Evolutionary conservation across 2,888 invertebrate species (phyloP), one percentile per base, ranked within the genome.

Genomic region (Pseudoips prasinana): DNA sequence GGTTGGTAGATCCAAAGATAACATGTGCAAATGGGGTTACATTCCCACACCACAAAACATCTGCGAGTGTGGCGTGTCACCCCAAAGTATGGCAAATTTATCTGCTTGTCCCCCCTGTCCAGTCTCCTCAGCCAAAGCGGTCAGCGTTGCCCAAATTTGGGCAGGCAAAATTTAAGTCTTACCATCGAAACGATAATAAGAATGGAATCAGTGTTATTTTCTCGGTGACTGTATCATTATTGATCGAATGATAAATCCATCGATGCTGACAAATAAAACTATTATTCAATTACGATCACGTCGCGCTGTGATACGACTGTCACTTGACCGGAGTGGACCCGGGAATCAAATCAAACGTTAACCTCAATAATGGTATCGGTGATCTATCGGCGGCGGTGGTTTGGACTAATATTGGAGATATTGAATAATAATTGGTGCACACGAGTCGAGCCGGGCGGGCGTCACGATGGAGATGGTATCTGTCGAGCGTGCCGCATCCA

Each of bases 361-460:
- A 78, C 76, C 75, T 67, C 70, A 71, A 74, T 75, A 68, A 68
- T 66, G 50, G 54, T 69, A 73, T 71, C 64, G 54, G 56, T 50
- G 63, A 71, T 54, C 50, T 53, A 56, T 50, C 40, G 44, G 44
- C n/a, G n/a, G 50, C 40, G 45, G 34, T 33, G 44, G 46, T 52
- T 61, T 49, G 46, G 47, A 40, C 48, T 49, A 51, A 59, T 64
- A 59, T 67, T 57, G 51, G 57, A 68, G 66, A 81, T 84, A 87
- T 87, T 85, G 85, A 85, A 85, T 85, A 84, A 84, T 86, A 86
- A 87, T 86, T 86, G 86, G 83, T 82, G 76, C 82, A 78, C 73
- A 73, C 72, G 73, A 68, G 68, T 40, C 52, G 39, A 43, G 33
- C 50, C 51, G 54, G 59, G 47, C 50, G 53, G 58, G 57, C 79